phyloP scores from a whole-genome alignment of 1,140 invertebrate species.

The Achatina immaculata region DNA sequence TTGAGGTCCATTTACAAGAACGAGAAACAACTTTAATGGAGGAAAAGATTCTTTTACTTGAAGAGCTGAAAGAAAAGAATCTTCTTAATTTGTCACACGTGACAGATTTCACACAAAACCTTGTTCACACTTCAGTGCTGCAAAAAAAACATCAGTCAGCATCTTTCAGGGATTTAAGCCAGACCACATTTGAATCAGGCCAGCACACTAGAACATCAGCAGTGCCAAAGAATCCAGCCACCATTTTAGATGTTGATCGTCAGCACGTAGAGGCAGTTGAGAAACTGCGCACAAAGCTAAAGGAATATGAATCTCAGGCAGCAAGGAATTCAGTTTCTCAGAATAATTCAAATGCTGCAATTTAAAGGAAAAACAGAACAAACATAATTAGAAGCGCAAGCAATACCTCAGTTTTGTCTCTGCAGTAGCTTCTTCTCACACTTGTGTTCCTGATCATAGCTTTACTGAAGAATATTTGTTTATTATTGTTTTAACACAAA shows the following conservation, averaged over 20 bases:
- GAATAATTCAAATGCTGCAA: conserved; percentile 33
- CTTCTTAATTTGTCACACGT: conserved; percentile 31
- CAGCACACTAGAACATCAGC: not conserved
- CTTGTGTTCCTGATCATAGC: not conserved
- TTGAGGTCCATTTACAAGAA: conserved; percentile 58
- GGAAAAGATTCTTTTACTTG: conserved; percentile 56
- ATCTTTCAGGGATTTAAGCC: not conserved
- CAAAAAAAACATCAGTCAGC: not conserved
- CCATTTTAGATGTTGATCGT: conserved; percentile 43
- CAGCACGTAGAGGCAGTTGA: conserved; percentile 56
- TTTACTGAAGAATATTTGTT: not conserved
- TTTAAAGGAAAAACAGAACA: conserved; percentile 32
- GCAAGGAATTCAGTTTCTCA: conserved; percentile 36
- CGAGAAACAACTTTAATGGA: conserved; percentile 59
- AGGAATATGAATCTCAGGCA: conserved; percentile 41
- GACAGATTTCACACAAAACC: not conserved
- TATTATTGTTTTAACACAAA: too few relatives aligned
- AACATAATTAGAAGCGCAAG: conserved; percentile 33
- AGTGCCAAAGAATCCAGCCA: not conserved
- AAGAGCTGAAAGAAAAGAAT: conserved; percentile 54
- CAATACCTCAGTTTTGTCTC: conserved; percentile 5
- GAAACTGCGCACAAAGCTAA: conserved; percentile 54
- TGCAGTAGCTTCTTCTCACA: not conserved
- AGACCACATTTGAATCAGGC: not conserved
- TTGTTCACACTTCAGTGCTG: not conserved